phyloP scores from a whole-genome alignment of 2,888 invertebrate species.

The Horisme vitalbata region DNA sequence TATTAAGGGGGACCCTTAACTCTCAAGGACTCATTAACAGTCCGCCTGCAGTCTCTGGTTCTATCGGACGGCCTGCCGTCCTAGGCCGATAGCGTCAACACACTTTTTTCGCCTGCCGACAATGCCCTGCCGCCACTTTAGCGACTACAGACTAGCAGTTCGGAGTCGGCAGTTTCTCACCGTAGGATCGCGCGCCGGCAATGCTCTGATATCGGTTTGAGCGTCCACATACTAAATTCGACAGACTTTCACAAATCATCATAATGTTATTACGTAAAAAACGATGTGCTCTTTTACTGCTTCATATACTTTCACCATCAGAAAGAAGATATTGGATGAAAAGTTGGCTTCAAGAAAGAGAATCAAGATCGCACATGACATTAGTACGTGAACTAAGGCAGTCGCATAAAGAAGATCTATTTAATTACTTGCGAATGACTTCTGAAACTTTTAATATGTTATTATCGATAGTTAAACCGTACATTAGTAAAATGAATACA shows the following conservation, averaged over 20 bases:
- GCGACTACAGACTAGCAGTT: conserved; percentile 13
- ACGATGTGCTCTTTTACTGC: conserved; percentile 10
- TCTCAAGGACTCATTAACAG: conserved; percentile 28
- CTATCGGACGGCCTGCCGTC: background rate
- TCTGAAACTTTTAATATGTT: conserved; percentile 3
- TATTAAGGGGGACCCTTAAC: too few species aligned
- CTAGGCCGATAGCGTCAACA: background rate
- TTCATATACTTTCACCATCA: conserved; percentile 10
- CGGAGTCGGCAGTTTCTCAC: conserved; percentile 8
- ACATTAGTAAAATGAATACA: too few species aligned
- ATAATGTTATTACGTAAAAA: conserved; percentile 8
- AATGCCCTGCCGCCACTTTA: background rate
- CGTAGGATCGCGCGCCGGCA: background rate
- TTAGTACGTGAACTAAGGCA: conserved; percentile 6
- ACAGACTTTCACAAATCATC: background rate
- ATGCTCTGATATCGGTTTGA: background rate
- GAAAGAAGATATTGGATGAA: conserved; percentile 15
- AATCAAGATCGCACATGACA: conserved; percentile 6
- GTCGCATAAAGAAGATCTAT: conserved; percentile 10
- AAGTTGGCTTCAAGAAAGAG: conserved; percentile 8
- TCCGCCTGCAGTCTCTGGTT: too few species aligned
- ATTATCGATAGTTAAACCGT: conserved; percentile 3
- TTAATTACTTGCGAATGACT: conserved; percentile 11
- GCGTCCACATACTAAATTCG: too few species aligned
- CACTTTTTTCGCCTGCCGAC: conserved; percentile 11